Evolutionary conservation across 1,140 invertebrate species (phyloP), one percentile per base, ranked within the genome.

Genomic region (Anastrepha obliqua): DNA sequence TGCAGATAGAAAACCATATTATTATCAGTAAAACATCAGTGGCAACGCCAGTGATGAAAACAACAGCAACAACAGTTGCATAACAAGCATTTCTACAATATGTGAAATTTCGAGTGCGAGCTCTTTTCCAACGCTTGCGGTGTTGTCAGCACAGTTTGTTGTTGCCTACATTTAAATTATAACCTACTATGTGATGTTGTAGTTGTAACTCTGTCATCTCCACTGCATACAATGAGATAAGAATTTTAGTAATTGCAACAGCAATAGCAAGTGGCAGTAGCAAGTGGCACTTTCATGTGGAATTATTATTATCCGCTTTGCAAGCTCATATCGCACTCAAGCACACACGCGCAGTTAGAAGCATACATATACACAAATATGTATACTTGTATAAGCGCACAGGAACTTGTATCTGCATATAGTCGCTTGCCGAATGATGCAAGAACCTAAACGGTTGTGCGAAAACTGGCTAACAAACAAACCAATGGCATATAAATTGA

Each of bases 251-350:
- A 42, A 81, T 55, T 81, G 74, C 74, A 17, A 42, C 74, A 55
- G 47, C 44, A 81, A 51, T 55, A 47, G 47, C 44, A 81, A 81
- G 47, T 55, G 55, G 55, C 74, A 81, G 74, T 5, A 81, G 47
- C 74, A 81, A 81, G 47, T 81, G 74, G 74, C 44, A 81, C 74
- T 81, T 81, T 81, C 74, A 81, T 81, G 20, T 55, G 74, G 74
- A 81, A 81, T 81, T 81, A 81, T 81, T 81, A 81, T 81, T 81
- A 81, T 81, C 74, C 74, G 74, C 74, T 81, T 81, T 58, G 74
- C 74, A n/a, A 51, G 74, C 74, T 55, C 74, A 81, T 81, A 81
- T 81, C 74, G 51, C 74, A 81, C 47, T 81, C 47, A 29, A 7
- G 20, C 74, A 67, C 64, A 67, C 20, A 67, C 29, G 11, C 1